Evolutionary conservation across 2,113 vertebrate species (phyloP).

Genomic region (Cephalopterus ornatus): DNA sequence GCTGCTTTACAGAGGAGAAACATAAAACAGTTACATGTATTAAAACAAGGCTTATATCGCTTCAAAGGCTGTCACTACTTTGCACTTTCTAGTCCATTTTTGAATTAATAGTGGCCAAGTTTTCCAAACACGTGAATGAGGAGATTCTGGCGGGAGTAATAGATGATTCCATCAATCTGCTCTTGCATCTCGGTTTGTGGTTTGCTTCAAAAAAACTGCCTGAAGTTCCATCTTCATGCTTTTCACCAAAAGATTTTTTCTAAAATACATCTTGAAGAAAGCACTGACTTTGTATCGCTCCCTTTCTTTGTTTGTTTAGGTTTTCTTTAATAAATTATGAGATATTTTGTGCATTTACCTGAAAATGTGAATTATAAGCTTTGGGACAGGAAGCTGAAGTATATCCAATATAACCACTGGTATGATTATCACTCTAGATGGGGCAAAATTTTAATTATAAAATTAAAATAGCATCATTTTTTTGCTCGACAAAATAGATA

Average conservation of each 20-base stretch:
- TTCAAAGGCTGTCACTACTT: neutral
- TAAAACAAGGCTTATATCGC: neutral
- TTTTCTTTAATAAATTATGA: neutral
- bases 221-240: fast-evolving
- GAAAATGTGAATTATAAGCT: neutral
- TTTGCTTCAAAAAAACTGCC: neutral
- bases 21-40: neutral
- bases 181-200: neutral
- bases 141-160: neutral
- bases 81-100: neutral
- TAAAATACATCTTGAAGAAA: neutral
- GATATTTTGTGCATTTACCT: neutral
- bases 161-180: neutral
- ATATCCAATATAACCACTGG: fast-evolving
- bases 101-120: neutral
- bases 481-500: neutral
- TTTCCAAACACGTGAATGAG: fast-evolving
- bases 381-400: neutral
- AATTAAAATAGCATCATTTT: neutral
- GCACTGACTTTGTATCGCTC: neutral
- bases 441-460: neutral
- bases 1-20: neutral
- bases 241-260: neutral
- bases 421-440: neutral
- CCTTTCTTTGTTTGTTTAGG: neutral